Base-by-base conservation (phyloP, 2,113 vertebrate species). In the Shinisaurus crocodilurus region DNA sequence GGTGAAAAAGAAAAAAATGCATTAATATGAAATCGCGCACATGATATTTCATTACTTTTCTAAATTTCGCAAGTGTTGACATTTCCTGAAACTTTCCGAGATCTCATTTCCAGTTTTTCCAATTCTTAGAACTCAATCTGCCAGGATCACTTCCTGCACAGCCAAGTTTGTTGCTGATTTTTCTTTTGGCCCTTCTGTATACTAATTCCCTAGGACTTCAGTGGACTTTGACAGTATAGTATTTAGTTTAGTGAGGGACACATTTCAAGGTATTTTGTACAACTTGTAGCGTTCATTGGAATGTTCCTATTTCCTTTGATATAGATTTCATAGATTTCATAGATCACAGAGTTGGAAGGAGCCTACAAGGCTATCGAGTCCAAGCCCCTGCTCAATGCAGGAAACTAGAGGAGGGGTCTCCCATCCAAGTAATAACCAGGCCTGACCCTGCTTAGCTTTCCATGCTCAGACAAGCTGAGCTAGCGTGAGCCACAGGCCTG, bases 1-100 rank as follows among this genome's bases (percentile, higher is more conserved):
- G 96, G 93, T 88, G 79, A 60, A 90, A 89, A 4, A 1, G 9
- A 37, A 89, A 86, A 85, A 70, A 40, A 63, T 13, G 1, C 0
- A 0, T 57, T 1, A 80, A 0, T 8, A 57, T 50, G 7, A 12
- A 50, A 1, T 72, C 34, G 81, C n/a, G 88, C 87, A 37, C 32
- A 20, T 3, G 45, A 4, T 82, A 63, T 85, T 86, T 90, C 88
- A 43, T 45, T 89, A 85, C 20, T 86, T 6, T 0, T 60, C 18
- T n/a, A 60, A 45, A 16, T 27, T 87, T 76, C 15, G 76, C 37
- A 57, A 57, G 37, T 37, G 5, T 7, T n/a, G 37, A 75, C 5
- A 57, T 57, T 40, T 75, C 5, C 6, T 27, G 25, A 87, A 87
- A 29, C 6, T 29, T 54, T 40, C 10, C 43, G 5, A 29, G 15